Base-by-base conservation (phyloP, 2,113 vertebrate species). In the Eleginops maclovinus region DNA sequence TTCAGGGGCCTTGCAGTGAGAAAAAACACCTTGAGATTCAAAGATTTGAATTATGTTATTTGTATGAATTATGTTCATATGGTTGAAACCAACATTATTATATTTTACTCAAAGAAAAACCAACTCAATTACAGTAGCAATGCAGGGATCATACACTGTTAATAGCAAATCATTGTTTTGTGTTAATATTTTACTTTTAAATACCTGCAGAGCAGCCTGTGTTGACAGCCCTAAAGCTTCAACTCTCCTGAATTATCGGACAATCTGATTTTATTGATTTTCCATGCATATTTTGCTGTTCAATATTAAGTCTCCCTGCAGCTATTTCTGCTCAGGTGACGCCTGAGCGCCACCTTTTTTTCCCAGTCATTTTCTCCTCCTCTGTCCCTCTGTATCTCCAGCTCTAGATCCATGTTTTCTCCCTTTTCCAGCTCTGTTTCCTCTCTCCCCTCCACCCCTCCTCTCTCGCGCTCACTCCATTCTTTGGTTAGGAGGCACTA, bases 401-500 rank as follows among this genome's bases (percentile, higher is more conserved):
- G 60, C 58, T 82, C 49, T 4, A 28, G 63, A 61, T 83, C 47
- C 81, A 69, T 65, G 65, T 66, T 55, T 46, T 17, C 44, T 13
- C 13, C 9, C n/a, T 67, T 69, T 55, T 2, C 40, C 50, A 47
- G 21, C 55, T 55, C 60, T 26, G 22, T 56, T 22, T 47, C 24
- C 47, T 31, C 44, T n/a, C 61, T 49, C 50, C 22, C 63, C 58
- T 15, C 46, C 55, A n/a, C 12, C 36, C 66, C 63, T 55, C 70
- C 59, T 24, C 13, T n/a, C 9, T 22, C 41, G n/a, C 19, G 1
- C 21, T 19, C 17, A 15, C 47, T 43, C 62, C 54, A 55, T 58
- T 72, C 62, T 86, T 78, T 79, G 68, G 47, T 86, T 67, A 94
- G 88, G 79, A 94, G 93, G 85, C 88, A 92, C 86, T 76, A 92